Evolutionary conservation across 2,113 vertebrate species (phyloP).

Genomic region (Meles meles): DNA sequence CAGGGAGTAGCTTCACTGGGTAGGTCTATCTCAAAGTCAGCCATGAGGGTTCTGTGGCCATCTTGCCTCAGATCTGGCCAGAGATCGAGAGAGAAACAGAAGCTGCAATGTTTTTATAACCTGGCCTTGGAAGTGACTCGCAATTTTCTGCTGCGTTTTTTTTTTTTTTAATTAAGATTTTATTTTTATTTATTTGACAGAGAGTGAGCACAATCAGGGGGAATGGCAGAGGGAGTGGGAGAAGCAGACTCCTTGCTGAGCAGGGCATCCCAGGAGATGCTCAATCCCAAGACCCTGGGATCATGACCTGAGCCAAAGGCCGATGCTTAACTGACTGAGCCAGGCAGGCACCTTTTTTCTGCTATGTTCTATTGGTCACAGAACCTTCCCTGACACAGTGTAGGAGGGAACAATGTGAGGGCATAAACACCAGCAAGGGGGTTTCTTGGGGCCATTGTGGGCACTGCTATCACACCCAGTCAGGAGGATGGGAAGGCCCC

Average conservation of each 20-base stretch:
- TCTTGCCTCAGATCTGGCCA: not conserved
- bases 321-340: not conserved
- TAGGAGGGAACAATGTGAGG: not conserved
- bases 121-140: not conserved
- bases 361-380: not conserved
- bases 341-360: not conserved
- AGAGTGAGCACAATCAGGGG: not conserved
- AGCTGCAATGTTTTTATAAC: not conserved
- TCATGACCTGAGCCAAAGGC: not conserved
- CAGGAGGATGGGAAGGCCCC: not conserved
- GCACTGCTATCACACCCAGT: not conserved
- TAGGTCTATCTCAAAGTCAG: not conserved
- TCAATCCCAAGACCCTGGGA: not conserved
- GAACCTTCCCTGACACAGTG: not conserved
- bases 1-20: not conserved
- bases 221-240: not conserved
- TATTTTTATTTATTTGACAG: not conserved
- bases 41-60: not conserved
- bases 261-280: too few species aligned
- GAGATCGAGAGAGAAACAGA: not conserved
- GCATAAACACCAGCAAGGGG: not conserved
- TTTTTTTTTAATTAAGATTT: not conserved
- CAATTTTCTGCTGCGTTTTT: not conserved
- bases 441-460: fast-evolving
- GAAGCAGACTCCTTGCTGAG: not conserved